These are phyloP conservation scores for Sandelia bainsii DNA, from an alignment of 2,797 vertebrate species.

Conservation along the genomic window DNA sequence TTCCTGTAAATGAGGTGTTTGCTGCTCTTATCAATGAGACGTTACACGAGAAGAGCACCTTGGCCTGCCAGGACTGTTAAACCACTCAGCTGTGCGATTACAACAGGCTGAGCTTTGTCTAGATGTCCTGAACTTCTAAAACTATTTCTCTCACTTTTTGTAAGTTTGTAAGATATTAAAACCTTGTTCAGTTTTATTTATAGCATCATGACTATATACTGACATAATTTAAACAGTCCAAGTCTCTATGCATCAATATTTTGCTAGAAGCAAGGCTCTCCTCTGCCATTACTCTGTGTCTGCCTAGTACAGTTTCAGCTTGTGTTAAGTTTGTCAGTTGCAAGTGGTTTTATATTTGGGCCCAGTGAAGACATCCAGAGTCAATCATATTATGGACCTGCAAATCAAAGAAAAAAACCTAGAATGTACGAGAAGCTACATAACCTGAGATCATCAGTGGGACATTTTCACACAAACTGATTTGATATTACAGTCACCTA, in stretches of 20 bases:
- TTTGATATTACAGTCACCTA: too few relatives aligned
- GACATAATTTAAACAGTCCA: not conserved
- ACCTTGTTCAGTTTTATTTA: not conserved
- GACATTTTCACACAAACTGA: too few relatives aligned
- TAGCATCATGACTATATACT: not conserved
- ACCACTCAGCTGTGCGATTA: constrained; percentile 53
- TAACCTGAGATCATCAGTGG: too few relatives aligned
- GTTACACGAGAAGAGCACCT: constrained; percentile 76
- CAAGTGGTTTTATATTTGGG: not conserved
- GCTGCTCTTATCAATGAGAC: constrained; percentile 83
- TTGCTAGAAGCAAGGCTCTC: too few relatives aligned
- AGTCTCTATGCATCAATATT: not conserved
- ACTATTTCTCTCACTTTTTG: constrained; percentile 27
- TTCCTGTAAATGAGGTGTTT: constrained; percentile 84
- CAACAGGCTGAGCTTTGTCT: constrained; percentile 50
- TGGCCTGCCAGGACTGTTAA: constrained; percentile 31
- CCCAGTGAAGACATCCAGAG: too few relatives aligned
- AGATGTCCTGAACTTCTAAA: constrained; percentile 44
- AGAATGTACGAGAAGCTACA: too few relatives aligned
- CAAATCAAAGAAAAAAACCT: too few relatives aligned
- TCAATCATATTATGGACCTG: too few relatives aligned
- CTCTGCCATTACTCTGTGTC: not conserved
- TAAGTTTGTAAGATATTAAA: not conserved
- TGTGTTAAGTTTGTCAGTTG: not conserved
- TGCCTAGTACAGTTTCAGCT: not conserved